A percentile compares a stretch with the other conserved stretches of the same genome.
Evolutionary conservation across 2,797 vertebrate genomes (phyloP).

Genomic region (Cynopterus sphinx): DNA sequence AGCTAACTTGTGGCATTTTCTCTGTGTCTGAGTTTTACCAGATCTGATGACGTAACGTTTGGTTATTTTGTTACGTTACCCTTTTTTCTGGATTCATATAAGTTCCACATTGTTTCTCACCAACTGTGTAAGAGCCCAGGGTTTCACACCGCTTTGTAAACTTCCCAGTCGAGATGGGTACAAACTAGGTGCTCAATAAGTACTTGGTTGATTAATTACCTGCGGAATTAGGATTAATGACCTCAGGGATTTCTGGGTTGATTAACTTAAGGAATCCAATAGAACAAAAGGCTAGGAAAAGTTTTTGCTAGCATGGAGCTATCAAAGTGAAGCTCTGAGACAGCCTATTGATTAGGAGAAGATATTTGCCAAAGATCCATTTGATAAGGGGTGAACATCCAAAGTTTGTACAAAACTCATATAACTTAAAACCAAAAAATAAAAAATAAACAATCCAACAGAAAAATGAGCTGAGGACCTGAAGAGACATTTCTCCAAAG

Average conservation of each 20-base stretch:
- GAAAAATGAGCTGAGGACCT: no score
- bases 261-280: conserved; percentile 50
- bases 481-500: no score
- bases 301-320: neutral
- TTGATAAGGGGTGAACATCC: no score
- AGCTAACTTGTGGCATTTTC: neutral
- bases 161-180: neutral
- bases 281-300: neutral
- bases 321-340: neutral
- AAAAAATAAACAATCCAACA: no score
- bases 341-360: no score
- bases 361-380: no score
- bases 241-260: conserved; percentile 38
- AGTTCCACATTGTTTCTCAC: neutral
- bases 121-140: neutral
- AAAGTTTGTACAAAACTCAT: no score
- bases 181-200: conserved; percentile 46
- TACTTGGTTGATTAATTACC: conserved; percentile 56
- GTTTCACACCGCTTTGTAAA: neutral
- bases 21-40: neutral
- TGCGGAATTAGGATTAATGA: conserved; percentile 61
- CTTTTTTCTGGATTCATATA: neutral
- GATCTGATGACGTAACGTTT: neutral
- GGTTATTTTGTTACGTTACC: neutral
- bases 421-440: no score